Conservation (phyloP, 2,113 vertebrate genomes). For the Elaphurus davidianus region DNA sequence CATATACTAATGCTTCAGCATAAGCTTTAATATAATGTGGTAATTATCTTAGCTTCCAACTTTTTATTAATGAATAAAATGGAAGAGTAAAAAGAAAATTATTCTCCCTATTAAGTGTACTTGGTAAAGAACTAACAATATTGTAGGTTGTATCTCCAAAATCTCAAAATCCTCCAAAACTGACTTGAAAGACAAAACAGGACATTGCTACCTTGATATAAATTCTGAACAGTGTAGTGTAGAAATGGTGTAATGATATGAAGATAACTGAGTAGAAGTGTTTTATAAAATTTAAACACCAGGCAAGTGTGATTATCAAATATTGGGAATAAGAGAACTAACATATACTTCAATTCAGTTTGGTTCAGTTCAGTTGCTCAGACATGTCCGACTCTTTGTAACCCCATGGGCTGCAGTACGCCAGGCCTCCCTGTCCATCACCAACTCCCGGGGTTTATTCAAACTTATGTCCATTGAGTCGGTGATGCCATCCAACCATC, state of each 20-base stretch:
- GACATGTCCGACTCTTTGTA: accelerated
- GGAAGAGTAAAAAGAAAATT: not conserved
- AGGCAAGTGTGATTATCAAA: not conserved
- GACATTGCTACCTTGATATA: not conserved
- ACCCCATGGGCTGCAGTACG: not conserved
- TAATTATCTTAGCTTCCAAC: not conserved
- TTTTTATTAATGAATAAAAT: not conserved
- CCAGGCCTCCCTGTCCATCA: no score
- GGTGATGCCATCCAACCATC: no score
- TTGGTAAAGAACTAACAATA: not conserved
- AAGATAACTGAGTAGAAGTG: not conserved
- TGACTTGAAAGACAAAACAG: not conserved
- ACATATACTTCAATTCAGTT: not conserved
- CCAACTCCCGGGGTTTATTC: no score
- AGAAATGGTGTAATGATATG: not conserved
- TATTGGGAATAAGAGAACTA: not conserved
- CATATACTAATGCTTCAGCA: not conserved
- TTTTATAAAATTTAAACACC: not conserved
- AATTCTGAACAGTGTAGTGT: not conserved
- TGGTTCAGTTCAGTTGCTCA: not conserved
- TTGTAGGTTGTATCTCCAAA: not conserved
- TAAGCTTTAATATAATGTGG: not conserved
- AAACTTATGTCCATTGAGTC: no score
- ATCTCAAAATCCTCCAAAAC: not conserved
- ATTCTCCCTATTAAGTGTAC: not conserved